Percentiles rank a stretch among this genome's conserved stretches.
Conservation (phyloP, 2,113 vertebrate genomes). For the Leiothrix lutea region DNA sequence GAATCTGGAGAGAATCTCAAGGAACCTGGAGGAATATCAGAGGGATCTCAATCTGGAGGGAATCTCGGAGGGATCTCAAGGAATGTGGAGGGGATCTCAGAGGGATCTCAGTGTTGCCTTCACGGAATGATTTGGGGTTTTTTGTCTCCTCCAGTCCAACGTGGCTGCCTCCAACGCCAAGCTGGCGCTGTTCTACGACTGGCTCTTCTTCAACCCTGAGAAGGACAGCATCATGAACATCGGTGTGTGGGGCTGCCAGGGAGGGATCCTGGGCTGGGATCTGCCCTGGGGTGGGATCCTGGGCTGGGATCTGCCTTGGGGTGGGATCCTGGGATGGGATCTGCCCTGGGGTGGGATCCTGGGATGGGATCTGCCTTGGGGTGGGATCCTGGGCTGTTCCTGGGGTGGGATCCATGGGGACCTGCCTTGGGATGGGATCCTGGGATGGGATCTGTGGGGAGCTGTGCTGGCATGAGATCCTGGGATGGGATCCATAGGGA, state of each 20-base stretch:
- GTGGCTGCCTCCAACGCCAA: conserved; percentile 97
- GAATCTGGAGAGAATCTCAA: too few relatives aligned
- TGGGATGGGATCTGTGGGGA: background rate
- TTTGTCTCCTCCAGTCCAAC: conserved; percentile 80
- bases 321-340: background rate
- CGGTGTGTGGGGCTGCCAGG: conserved; percentile 64
- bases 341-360: too few relatives aligned
- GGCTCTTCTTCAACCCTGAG: conserved; percentile 97
- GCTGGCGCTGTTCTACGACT: conserved; percentile 96
- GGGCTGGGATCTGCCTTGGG: too few relatives aligned
- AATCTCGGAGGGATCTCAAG: too few relatives aligned
- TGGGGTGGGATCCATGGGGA: too few relatives aligned
- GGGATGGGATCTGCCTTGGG: too few relatives aligned
- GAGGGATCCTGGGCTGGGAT: too few relatives aligned
- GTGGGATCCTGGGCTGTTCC: background rate
- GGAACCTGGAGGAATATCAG: background rate
- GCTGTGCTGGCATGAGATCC: too few relatives aligned
- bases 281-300: background rate
- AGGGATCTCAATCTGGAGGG: background rate
- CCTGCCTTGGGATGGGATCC: too few relatives aligned
- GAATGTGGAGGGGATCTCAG: too few relatives aligned
- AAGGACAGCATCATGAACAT: conserved; percentile 99
- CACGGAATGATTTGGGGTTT: fast-evolving
- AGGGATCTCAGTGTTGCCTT: fast-evolving
- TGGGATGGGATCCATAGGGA: too few relatives aligned